Percentiles rank a stretch among this genome's conserved stretches.
Evolutionary conservation across 2,113 vertebrate species (phyloP).

Genomic region (Thunnus thynnus): DNA sequence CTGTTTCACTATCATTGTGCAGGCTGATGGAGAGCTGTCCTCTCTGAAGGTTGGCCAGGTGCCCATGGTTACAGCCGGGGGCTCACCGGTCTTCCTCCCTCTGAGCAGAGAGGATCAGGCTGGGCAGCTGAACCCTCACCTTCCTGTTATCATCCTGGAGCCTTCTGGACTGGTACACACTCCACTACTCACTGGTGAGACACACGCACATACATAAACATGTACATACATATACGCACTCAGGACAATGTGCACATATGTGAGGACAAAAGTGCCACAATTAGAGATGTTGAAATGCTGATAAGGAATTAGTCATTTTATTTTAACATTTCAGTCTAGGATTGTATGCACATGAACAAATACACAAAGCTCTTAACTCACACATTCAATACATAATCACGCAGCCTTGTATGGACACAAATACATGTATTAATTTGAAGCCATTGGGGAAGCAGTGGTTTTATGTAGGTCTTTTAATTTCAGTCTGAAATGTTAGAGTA

Average conservation of each 20-base stretch:
- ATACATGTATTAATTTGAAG: background rate
- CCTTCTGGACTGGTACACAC: conserved; percentile 87
- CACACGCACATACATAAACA: background rate
- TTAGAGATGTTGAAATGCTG: background rate
- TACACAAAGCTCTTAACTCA: background rate
- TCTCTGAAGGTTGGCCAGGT: conserved; percentile 84
- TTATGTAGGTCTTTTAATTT: background rate
- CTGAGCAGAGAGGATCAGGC: conserved; percentile 90
- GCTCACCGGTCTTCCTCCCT: conserved; percentile 87
- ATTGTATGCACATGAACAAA: background rate
- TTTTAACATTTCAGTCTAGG: background rate
- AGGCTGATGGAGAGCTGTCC: conserved; percentile 89
- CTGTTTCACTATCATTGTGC: conserved; percentile 31
- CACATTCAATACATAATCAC: background rate
- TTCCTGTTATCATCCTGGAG: conserved; percentile 94
- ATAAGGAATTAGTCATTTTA: background rate
- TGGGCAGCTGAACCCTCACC: conserved; percentile 84
- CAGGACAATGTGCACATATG: background rate
- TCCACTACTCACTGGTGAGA: conserved; percentile 89
- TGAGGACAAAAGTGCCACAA: background rate
- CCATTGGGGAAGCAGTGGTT: background rate
- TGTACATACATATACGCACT: background rate
- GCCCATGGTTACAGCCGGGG: conserved; percentile 80
- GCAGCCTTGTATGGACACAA: background rate
- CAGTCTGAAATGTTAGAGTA: conserved; percentile 36